Percentiles rank a stretch among this genome's conserved stretches.
Evolutionary conservation across 37 sponge, comb jelly and placozoan genomes (phyloP).

Genomic region (Spongia lamella): DNA sequence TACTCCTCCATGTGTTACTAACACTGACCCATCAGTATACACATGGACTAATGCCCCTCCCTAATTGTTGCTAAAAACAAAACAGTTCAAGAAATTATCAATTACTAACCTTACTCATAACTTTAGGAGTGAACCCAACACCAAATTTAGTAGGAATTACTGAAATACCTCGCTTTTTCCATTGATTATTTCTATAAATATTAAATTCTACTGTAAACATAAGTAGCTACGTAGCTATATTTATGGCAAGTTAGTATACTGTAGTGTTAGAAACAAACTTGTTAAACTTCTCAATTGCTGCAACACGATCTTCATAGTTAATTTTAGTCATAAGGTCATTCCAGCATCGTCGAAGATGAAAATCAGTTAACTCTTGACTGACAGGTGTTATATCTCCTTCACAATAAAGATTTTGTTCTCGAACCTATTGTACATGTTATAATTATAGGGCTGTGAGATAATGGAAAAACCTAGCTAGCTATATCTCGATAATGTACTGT

Average conservation of each 20-base stretch:
- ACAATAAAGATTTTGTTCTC: constrained; percentile 55
- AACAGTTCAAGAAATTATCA: no score
- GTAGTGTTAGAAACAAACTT: constrained; percentile 39
- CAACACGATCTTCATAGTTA: constrained; percentile 22
- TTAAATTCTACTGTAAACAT: no score
- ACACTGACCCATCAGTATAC: constrained; percentile 80
- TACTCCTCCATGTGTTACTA: constrained; percentile 83
- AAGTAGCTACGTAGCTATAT: no score
- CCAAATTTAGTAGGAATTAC: constrained; percentile 81
- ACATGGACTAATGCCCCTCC: constrained; percentile 77
- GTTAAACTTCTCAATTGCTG: constrained; percentile 59
- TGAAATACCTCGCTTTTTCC: constrained; percentile 77
- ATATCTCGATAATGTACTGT: no score
- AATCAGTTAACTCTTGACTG: constrained; percentile 34
- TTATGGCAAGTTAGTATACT: background rate
- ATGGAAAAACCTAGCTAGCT: no score
- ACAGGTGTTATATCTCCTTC: constrained; percentile 66
- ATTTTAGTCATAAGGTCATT: constrained; percentile 40
- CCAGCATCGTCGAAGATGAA: constrained; percentile 73
- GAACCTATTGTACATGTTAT: no score
- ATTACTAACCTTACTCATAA: background rate
- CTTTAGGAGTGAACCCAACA: constrained; percentile 53
- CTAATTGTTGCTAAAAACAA: constrained; percentile 35
- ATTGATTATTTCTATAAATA: constrained; percentile 42
- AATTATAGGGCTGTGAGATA: no score